Evolutionary conservation across 2,888 invertebrate species (phyloP), one percentile per base, ranked within the genome.

Genomic region (Crocallis elinguaria): DNA sequence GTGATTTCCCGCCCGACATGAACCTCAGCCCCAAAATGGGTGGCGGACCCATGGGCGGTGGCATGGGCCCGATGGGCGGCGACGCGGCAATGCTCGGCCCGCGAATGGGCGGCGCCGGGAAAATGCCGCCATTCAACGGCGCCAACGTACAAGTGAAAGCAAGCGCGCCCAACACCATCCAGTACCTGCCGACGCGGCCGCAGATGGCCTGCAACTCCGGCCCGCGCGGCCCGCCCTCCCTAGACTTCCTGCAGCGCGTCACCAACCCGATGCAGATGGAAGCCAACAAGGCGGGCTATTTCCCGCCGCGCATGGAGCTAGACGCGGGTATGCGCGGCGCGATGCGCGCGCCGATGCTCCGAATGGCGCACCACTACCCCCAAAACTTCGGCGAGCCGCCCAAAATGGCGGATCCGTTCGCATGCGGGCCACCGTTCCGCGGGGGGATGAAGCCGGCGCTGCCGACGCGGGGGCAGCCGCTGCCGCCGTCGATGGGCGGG

Each of bases 81-180:
- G 93, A 88, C 84, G 77, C 84, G 77, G 92, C 93, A 43, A 94
- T 94, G 93, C 94, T 94, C 93, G 95, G 94, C 13, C 94, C 95
- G 35, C 90, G 93, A 9, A 92, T 93, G 83, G 93, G 93, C 44
- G 93, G 79, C 39, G 88, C 86, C 23, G 93, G 92, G 0, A 92
- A 92, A 60, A 92, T 92, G 92, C 84, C 90, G 11, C 94, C 94
- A 6, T 93, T 93, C 71, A 94, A 93, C 77, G 92, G 92, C 6
- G 92, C 92, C 7, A 98, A 97, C 84, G 96, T 97, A 32, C 97
- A 97, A 88, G 98, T 99, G 17, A 98, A 98, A 87, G 96, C 98
- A 7, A 98, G 97, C 84, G 98, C 98, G 8, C 98, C 99, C 0
- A 99, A 99, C 86, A 99, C 99, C 27, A 99, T 99, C 79, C 98